Conservation (phyloP, 2,113 vertebrate genomes). For the Sinosuthora webbiana region DNA sequence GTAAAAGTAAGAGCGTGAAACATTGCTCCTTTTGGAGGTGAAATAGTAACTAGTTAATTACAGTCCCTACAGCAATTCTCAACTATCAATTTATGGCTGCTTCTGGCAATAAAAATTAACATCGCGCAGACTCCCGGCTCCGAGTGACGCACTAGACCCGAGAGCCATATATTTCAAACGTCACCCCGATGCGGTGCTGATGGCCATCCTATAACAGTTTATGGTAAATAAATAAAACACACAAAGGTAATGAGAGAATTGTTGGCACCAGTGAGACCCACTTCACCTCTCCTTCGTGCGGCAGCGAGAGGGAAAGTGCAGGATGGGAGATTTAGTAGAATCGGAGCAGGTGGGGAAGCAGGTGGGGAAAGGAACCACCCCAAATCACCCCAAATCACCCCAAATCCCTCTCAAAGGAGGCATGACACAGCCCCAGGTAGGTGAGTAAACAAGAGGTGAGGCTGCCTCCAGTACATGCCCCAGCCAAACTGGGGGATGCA, state of each 20-base stretch:
- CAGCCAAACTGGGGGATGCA: not conserved
- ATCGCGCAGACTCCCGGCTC: conserved; percentile 30
- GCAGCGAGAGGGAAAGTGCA: accelerated
- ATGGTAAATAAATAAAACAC: conserved; percentile 50
- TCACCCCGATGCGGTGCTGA: not conserved
- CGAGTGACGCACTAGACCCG: not conserved
- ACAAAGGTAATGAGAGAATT: conserved; percentile 2
- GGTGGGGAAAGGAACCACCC: not conserved
- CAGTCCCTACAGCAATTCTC: conserved; percentile 69
- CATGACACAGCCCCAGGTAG: not conserved
- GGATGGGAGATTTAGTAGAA: not conserved
- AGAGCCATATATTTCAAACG: conserved; percentile 5
- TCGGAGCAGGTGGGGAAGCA: not conserved
- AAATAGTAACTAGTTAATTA: conserved; percentile 81
- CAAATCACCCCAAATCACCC: not conserved
- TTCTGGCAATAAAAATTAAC: conserved; percentile 75
- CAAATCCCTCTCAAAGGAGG: not conserved
- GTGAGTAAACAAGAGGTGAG: not conserved
- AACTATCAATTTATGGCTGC: conserved; percentile 73
- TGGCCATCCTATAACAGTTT: not conserved
- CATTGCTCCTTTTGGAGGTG: conserved; percentile 77
- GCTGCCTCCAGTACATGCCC: not conserved
- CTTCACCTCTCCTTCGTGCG: not conserved
- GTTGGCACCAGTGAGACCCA: accelerated
- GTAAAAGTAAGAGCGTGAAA: conserved; percentile 75